Evolutionary conservation across 2,888 invertebrate species (phyloP), one percentile per base, ranked within the genome.

Genomic region (Tuta absoluta): DNA sequence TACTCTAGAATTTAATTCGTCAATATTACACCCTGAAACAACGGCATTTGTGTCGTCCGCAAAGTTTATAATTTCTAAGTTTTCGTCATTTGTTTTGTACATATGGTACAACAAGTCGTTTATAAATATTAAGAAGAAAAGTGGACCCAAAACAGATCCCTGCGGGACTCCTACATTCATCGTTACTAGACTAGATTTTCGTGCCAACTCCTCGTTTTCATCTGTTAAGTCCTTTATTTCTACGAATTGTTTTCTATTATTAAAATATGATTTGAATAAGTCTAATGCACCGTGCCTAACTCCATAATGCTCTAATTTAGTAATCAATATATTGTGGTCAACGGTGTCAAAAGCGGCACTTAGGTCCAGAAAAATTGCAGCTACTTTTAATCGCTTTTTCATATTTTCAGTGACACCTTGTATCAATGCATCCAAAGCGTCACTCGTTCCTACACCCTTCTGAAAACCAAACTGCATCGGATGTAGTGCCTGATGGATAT

Each of bases 311-410:
- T 56, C 19, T 49, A 49, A 28, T 49, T 61, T 61, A 2, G n/a
- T 14, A 11, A 61, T 19, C 28, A 61, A 12, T 4, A 61, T n/a
- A 4, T 19, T 14, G 23, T 61, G 49, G 10, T 49, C 49, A 2
- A 49, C 49, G 10, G 28, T 61, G 24, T 61, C 61, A 61, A 61
- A 61, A 7, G 61, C 61, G 11, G 61, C 23, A 17, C 28, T 61
- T 10, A 61, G 14, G 28, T 48, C 61, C 23, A 61, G 33, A 49
- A 61, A 61, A 23, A 60, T 8, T n/a, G 23, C 60, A 14, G 60
- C 45, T 23, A 60, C 60, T 21, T 48, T 60, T 8, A 23, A 7
- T 4, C 21, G 21, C 5, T 23, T 23, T 45, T 60, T 60, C 28
- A 63, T n/a, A 37, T 17, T 19, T 17, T 17, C 7, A n/a, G 17